phyloP scores from a whole-genome alignment of 2,113 vertebrate species.

The Brachypteracias leptosomus region DNA sequence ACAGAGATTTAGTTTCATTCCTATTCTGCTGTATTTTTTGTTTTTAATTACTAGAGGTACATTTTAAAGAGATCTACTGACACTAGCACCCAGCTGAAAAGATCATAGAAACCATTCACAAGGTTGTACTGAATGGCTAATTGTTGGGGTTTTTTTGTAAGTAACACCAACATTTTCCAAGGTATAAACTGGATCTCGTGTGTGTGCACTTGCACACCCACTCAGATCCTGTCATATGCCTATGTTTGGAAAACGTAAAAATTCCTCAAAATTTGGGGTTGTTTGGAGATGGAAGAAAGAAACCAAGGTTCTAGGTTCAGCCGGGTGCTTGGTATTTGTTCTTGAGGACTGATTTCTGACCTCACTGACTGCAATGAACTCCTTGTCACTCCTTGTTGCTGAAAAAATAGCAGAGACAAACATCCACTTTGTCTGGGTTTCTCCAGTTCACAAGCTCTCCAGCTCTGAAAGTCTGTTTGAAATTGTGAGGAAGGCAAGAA shows the following conservation, averaged over 20 bases:
- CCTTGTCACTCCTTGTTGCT: background rate
- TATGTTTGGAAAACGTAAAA: background rate
- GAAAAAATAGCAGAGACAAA: background rate
- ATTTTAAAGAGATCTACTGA: background rate
- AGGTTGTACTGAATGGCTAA: background rate
- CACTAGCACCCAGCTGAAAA: background rate
- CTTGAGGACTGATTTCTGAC: background rate
- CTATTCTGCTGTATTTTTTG: background rate
- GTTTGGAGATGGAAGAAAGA: background rate
- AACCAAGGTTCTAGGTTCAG: background rate
- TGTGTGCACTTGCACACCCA: background rate
- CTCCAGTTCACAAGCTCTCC: background rate
- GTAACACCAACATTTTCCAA: background rate
- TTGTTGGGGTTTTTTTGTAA: background rate
- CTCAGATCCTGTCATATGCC: background rate
- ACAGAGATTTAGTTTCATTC: background rate
- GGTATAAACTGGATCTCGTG: background rate
- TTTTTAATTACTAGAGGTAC: background rate
- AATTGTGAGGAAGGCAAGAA: background rate
- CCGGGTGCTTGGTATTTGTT: background rate
- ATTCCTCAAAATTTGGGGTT: background rate
- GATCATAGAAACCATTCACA: background rate
- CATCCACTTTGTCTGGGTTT: background rate
- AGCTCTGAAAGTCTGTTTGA: background rate
- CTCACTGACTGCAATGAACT: background rate